A percentile compares a stretch with the other conserved stretches of the same genome.
Conservation (phyloP, 2,797 vertebrate genomes). For the Cynodonichthys magdalenae region DNA sequence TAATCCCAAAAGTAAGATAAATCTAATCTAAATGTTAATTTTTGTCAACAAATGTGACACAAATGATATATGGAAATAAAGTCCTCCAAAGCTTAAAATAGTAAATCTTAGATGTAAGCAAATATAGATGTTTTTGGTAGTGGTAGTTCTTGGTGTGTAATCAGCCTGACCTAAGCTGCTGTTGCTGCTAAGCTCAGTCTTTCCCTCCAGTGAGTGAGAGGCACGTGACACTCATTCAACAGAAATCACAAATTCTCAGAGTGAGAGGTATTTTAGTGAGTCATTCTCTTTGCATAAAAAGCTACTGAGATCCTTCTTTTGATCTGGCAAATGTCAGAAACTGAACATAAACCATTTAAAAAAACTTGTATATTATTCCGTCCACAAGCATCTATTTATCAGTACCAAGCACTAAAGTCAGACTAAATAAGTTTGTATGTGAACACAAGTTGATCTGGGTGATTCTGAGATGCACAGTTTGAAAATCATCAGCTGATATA, state of each 20-base stretch:
- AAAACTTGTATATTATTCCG: not conserved
- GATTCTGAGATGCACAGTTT: constrained; percentile 15
- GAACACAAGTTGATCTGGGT: constrained; percentile 21
- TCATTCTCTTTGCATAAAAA: constrained; percentile 26
- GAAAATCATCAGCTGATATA: constrained; percentile 58
- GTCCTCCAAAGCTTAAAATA: constrained; percentile 16
- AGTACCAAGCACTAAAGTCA: constrained; percentile 14
- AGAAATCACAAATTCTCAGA: constrained; percentile 57
- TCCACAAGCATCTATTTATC: constrained; percentile 8
- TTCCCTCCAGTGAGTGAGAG: constrained; percentile 61
- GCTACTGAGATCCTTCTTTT: constrained; percentile 1
- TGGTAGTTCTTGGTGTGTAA: constrained; percentile 50
- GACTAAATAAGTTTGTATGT: constrained; percentile 19
- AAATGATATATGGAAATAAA: not conserved
- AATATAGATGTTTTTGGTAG: constrained; percentile 10
- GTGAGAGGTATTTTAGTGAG: constrained; percentile 46
- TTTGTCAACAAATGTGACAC: not conserved
- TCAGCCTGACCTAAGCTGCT: constrained; percentile 59
- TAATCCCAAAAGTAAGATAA: not conserved
- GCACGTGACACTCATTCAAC: constrained; percentile 62
- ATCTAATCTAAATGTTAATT: not conserved
- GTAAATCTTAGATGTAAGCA: constrained; percentile 29
- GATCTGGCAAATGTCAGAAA: not conserved
- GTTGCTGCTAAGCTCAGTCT: constrained; percentile 74
- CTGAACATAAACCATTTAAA: not conserved